Conservation (phyloP, 2,888 invertebrate genomes). For the Phengaris alcon region DNA sequence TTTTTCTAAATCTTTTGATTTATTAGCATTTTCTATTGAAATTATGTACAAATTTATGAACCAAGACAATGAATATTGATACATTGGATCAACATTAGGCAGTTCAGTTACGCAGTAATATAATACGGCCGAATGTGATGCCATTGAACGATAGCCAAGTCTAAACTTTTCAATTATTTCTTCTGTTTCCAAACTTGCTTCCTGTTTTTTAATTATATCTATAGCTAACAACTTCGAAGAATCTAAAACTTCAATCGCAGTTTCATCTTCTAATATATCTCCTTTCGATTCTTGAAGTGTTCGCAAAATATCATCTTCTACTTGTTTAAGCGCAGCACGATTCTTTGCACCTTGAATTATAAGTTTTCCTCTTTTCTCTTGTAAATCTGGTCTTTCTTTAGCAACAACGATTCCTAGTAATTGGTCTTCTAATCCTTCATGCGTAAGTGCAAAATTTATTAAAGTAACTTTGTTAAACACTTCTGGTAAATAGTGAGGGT, state of each 20-base stretch:
- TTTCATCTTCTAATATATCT: slow-evolving; percentile 94
- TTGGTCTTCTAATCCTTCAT: slow-evolving; percentile 91
- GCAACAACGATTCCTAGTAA: slow-evolving; percentile 90
- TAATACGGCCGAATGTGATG: slow-evolving; percentile 87
- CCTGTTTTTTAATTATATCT: slow-evolving; percentile 90
- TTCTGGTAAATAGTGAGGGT: slow-evolving; percentile 92
- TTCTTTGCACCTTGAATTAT: slow-evolving; percentile 90
- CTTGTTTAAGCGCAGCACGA: slow-evolving; percentile 87
- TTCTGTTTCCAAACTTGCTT: slow-evolving; percentile 87
- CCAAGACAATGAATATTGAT: slow-evolving; percentile 92
- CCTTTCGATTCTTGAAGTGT: slow-evolving; percentile 90
- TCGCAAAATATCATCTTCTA: slow-evolving; percentile 92
- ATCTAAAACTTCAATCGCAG: slow-evolving; percentile 91
- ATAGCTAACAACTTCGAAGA: slow-evolving; percentile 89
- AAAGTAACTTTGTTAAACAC: slow-evolving; percentile 90
- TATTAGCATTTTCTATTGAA: slow-evolving; percentile 87
- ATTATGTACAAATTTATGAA: slow-evolving; percentile 89
- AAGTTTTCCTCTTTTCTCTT: slow-evolving; percentile 87
- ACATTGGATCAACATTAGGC: slow-evolving; percentile 92
- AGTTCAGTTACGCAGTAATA: slow-evolving; percentile 91
- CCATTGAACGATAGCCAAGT: slow-evolving; percentile 86
- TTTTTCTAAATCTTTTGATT: slow-evolving; percentile 84
- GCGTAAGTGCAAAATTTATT: slow-evolving; percentile 90
- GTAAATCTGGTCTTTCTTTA: slow-evolving; percentile 90
- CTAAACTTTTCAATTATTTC: slow-evolving; percentile 87